Percentiles rank a stretch among this genome's conserved stretches.
Evolutionary conservation across 2,888 invertebrate species (phyloP).

Genomic region (Diarsia rubi): DNA sequence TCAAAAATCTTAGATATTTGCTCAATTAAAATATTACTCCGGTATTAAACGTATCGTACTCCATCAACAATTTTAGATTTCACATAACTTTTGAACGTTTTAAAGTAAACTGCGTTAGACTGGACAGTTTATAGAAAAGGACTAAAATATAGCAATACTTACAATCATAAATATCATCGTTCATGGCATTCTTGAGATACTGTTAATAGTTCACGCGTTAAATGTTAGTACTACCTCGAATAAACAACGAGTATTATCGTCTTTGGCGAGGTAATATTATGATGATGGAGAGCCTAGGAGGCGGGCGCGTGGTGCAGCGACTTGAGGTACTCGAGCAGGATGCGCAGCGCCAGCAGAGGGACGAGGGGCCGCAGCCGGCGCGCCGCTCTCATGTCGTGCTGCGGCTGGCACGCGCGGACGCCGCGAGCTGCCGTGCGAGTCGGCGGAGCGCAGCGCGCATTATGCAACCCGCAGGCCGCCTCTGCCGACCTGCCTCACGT

Average conservation of each 20-base stretch:
- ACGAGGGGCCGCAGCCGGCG: constrained; percentile 80
- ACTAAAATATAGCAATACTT: constrained; percentile 72
- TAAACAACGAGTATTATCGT: constrained; percentile 72
- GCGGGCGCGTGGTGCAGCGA: constrained; percentile 78
- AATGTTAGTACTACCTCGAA: constrained; percentile 66
- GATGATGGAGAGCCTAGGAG: constrained; percentile 61
- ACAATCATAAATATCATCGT: constrained; percentile 76
- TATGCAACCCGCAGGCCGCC: constrained; percentile 82
- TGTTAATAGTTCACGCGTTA: constrained; percentile 65
- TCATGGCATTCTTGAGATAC: constrained; percentile 76
- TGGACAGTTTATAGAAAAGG: constrained; percentile 6
- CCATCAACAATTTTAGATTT: constrained; percentile 4
- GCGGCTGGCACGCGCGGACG: constrained; percentile 66
- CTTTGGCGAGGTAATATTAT: constrained; percentile 68
- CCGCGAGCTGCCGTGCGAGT: constrained; percentile 76
- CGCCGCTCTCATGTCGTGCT: constrained; percentile 74
- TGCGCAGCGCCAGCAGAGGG: constrained; percentile 83
- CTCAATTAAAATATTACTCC: constrained; percentile 16
- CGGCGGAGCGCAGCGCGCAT: constrained; percentile 82
- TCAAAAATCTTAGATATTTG: not conserved
- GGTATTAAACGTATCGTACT: not conserved
- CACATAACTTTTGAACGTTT: constrained; percentile 19
- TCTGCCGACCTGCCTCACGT: constrained; percentile 89
- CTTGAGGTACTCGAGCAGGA: constrained; percentile 85
- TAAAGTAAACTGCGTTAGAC: not conserved